Percentiles rank a stretch among this genome's conserved stretches.
These are phyloP conservation scores for Sinosuthora webbiana DNA, from an alignment of 2,113 vertebrate species.

Conservation along the genomic window DNA sequence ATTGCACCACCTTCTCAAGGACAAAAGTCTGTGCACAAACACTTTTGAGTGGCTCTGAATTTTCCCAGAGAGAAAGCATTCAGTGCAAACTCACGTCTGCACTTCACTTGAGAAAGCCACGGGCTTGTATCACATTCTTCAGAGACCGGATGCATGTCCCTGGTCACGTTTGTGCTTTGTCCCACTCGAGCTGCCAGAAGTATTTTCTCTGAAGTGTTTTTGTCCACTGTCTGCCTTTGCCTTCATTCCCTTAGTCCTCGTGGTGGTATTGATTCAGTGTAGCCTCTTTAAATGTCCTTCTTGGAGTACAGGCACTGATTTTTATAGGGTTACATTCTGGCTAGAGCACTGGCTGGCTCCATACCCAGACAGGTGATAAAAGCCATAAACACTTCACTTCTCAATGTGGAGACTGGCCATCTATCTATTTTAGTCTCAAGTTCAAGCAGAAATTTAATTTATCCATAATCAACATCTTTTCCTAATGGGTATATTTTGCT, in stretches of 20 bases:
- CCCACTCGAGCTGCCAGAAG: background rate
- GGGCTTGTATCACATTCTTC: background rate
- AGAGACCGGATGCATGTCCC: background rate
- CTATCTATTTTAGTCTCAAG: background rate
- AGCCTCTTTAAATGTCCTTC: background rate
- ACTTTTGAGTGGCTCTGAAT: background rate
- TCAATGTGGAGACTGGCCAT: background rate
- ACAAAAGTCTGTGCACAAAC: background rate
- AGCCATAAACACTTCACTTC: background rate
- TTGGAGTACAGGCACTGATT: background rate
- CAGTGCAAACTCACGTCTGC: background rate
- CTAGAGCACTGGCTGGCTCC: background rate
- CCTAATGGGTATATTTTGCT: background rate
- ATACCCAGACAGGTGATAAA: background rate
- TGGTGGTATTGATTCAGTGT: background rate
- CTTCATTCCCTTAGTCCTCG: background rate
- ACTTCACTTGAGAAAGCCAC: background rate
- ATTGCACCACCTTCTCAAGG: background rate
- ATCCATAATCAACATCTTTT: background rate
- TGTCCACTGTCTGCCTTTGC: background rate
- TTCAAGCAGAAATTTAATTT: background rate
- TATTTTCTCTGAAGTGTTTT: slow-evolving; percentile 26
- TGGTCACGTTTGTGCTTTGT: background rate
- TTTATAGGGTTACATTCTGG: background rate
- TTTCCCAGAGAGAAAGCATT: background rate